Base-by-base conservation (phyloP, 2,888 invertebrate species). In the Ethmia dodecea region DNA sequence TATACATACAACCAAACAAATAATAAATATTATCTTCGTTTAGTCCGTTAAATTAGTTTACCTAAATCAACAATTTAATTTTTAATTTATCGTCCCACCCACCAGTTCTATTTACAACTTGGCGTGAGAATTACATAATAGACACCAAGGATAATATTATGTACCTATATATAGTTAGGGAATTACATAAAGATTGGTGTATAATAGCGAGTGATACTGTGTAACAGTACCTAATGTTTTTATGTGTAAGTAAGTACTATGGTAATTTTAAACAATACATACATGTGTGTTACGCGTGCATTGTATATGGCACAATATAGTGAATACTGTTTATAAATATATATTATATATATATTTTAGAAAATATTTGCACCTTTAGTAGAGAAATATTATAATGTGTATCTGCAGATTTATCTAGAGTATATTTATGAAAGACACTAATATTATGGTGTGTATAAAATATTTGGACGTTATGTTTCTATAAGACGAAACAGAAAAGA, bases 301-400 rank as follows among this genome's bases (percentile, higher is more conserved):
- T 79, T 79, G 73, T 83, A 83, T 77, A 78, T 70, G 69, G 79
- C 83, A 83, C 84, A 76, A 59, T 61, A 74, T 81, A 79, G 74
- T 61, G 55, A 71, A 67, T 73, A 76, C 63, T 55, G 68, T 79
- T 79, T 74, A 79, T 78, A 78, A 79, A 73, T 75, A 79, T 73
- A 67, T 65, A 60, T 65, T 67, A 76, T 77, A 79, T 86, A 84
- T 86, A n/a, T n/a, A n/a, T n/a, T n/a, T 86, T 86, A 83, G 84
- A 84, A 80, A 70, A 76, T 86, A 86, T 86, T 84, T 86, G 84
- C 84, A 86, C 84, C 79, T 71, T 77, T 74, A 70, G 84, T 83
- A 84, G 83, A 76, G 74, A 61, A 76, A 73, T 79, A 76, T 72
- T 71, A 67, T 65, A 71, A 70, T 74, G 75, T 83, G 75, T 80